phyloP scores from a whole-genome alignment of 2,113 vertebrate species.

The Neoarius graeffei region DNA sequence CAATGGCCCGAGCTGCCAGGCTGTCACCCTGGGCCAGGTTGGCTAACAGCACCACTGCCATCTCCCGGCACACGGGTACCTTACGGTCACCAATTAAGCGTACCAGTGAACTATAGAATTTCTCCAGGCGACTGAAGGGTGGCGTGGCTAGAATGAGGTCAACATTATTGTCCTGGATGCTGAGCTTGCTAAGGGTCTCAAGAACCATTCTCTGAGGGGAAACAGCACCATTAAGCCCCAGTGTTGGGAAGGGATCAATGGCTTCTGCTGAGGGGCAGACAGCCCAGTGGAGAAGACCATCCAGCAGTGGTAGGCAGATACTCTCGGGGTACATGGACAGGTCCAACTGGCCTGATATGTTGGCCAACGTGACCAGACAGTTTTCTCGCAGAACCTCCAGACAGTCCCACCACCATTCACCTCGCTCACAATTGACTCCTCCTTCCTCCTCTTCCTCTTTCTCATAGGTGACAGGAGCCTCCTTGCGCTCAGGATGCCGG shows the following conservation, averaged over 20 bases:
- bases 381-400: constrained; percentile 95
- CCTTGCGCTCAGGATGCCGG: constrained; percentile 94
- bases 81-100: constrained; percentile 96
- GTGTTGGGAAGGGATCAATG: constrained; percentile 92
- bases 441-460: constrained; percentile 97
- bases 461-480: constrained; percentile 93
- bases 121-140: constrained; percentile 95
- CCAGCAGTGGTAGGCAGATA: constrained; percentile 96
- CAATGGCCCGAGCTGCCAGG: constrained; percentile 89
- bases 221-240: constrained; percentile 90
- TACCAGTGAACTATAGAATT: constrained; percentile 94
- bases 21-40: constrained; percentile 97
- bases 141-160: constrained; percentile 98
- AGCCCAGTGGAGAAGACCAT: constrained; percentile 96
- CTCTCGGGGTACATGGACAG: constrained; percentile 95
- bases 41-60: constrained; percentile 96
- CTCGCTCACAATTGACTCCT: constrained; percentile 89
- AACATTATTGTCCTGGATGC: constrained; percentile 99
- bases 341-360: constrained; percentile 98
- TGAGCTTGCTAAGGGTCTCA: constrained; percentile 99
- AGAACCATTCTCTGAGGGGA: constrained; percentile 98
- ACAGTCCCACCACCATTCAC: constrained; percentile 99
- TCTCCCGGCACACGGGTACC: constrained; percentile 96
- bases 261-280: constrained; percentile 98
- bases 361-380: constrained; percentile 94